Base-by-base conservation (phyloP, 2,113 vertebrate genomes). In the Peucedramus taeniatus region DNA sequence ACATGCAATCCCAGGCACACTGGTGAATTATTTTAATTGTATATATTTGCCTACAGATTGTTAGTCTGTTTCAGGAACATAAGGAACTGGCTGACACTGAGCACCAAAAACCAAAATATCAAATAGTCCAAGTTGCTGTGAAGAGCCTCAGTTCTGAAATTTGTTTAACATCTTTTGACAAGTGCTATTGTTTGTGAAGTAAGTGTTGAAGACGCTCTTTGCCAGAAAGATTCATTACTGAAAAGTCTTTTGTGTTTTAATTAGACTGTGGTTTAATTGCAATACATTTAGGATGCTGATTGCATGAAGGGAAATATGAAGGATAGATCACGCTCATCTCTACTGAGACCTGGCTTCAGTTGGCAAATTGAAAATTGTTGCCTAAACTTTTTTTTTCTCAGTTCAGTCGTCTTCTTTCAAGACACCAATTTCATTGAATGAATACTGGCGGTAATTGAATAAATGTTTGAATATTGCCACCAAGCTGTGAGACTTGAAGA, bases 231-330 rank as follows among this genome's bases (percentile, higher is more conserved):
- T 83, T 93, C 30, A 80, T 90, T 81, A 89, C 71, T 44, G 83
- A 77, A 83, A 93, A 70, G 37, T 63, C 86, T 83, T 96, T 90
- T 90, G 68, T 96, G 56, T 71, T 96, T 93, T 78, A 86, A 90
- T 97, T 93, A 78, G 77, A 15, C 42, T 59, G 71, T 28, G 31
- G 60, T 93, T 94, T 90, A 89, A 89, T 59, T 94, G 92, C 71
- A 77, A 23, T 64, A 49, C 24, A 8, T 66, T 95, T 84, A 90
- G 35, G 80, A 60, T 1, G 15, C 18, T 78, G 68, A 70, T 16
- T 80, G 30, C 24, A 7, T 15, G 28, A 88, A 64, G 28, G 37
- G 51, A 63, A 92, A 44, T 66, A 44, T 0, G 7, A 81, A 56
- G 83, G 75, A 70, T 24, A 94, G 31, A 66, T 88, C 88, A 56